Evolutionary conservation across 2,888 invertebrate species (phyloP), one percentile per base, ranked within the genome.

Genomic region (Cerceris rybyensis): DNA sequence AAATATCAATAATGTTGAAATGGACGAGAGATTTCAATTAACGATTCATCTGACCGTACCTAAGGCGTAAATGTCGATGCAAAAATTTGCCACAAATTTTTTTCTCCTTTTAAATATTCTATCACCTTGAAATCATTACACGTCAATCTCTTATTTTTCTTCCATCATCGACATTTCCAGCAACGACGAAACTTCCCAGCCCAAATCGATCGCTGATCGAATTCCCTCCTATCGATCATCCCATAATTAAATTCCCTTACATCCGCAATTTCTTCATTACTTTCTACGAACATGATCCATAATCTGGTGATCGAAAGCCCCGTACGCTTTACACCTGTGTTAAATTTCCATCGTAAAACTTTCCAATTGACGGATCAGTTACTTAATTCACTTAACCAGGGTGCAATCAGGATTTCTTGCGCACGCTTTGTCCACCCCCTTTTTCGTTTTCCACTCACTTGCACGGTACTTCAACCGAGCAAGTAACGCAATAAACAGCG

Each of bases 401-500:
- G 28, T 1, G 28, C 28, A 28, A 28, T 28, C 28, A 28, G 28
- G 46, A 46, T 46, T 46, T 46, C 46, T 11, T 1, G 8, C 8
- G 50, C 50, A n/a, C 11, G 9, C 50, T 50, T 50, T 50, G 55
- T 60, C 76, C 58, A 68, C 46, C 69, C 73, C 14, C 49, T 13
- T 7, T 9, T 54, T 43, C 43, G n/a, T 7, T 11, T 5, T 46
- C n/a, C 42, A 54, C 17, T 17, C 52, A 2, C 28, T 28, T 4
- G 28, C 28, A 6, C 57, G 77, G 9, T 67, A 42, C 63, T 49
- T 58, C 54, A 59, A 61, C 60, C 50, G 39, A 39, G 39, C 50
- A 11, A 58, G 61, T 57, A 73, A 73, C 74, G 58, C 55, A 60
- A 42, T 41, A 43, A 57, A 49, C 39, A 43, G 17, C 70, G 73